These are phyloP conservation scores for Dicranocentrus wangi DNA, from an alignment of 2,888 invertebrate species.

Conservation along the genomic window DNA sequence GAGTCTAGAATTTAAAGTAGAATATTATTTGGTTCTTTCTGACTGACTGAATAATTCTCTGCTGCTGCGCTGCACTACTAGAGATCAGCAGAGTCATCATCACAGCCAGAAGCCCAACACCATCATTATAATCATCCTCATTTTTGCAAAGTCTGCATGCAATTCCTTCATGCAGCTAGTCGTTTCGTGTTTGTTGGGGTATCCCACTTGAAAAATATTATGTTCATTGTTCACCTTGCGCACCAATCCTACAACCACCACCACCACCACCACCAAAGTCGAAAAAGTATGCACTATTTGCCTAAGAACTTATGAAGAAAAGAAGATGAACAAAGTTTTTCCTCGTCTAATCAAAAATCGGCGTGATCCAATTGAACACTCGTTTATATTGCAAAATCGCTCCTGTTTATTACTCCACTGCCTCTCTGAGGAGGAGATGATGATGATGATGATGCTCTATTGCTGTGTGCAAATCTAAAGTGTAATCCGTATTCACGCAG, in stretches of 20 bases:
- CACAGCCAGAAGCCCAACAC: slow-evolving; percentile 3
- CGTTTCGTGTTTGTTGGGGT: background rate
- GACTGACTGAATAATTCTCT: too few relatives aligned
- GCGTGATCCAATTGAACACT: slow-evolving; percentile 50
- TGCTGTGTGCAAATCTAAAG: background rate
- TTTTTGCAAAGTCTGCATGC: slow-evolving; percentile 24
- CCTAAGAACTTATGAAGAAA: background rate
- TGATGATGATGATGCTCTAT: background rate
- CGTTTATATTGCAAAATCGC: slow-evolving; percentile 45
- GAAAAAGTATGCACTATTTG: background rate
- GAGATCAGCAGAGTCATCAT: slow-evolving; percentile 3
- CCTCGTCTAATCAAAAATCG: slow-evolving; percentile 44
- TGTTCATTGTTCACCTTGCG: too few relatives aligned
- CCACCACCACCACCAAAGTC: background rate
- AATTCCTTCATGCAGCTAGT: background rate
- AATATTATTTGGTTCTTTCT: too few relatives aligned
- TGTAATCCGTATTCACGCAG: background rate
- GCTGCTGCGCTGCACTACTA: background rate
- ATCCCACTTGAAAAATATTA: background rate
- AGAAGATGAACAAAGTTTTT: background rate
- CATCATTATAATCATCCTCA: slow-evolving; percentile 17
- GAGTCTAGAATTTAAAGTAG: background rate
- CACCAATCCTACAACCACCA: background rate
- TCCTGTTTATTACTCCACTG: background rate
- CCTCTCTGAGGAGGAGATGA: background rate